These are phyloP conservation scores for Pardalotus punctatus DNA, from an alignment of 2,113 vertebrate genomes.

Conservation along the genomic window DNA sequence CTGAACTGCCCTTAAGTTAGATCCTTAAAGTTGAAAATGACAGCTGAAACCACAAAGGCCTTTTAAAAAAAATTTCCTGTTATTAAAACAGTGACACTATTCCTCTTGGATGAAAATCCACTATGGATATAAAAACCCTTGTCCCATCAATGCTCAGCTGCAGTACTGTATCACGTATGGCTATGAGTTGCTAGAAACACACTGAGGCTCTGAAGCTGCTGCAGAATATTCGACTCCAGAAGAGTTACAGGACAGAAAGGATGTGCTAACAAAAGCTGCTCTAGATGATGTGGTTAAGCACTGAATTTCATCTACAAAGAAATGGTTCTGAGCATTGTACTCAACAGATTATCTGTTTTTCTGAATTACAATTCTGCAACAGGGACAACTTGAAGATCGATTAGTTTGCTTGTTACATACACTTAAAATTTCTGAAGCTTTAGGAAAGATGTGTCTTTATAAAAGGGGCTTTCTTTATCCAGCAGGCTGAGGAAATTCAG, in stretches of 20 bases:
- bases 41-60: not conserved
- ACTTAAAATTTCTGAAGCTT: not conserved
- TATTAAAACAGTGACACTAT: not conserved
- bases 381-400: not conserved
- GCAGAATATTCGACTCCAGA: not conserved
- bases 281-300: not conserved
- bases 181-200: not conserved
- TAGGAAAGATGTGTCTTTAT: not conserved
- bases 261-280: not conserved
- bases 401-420: not conserved
- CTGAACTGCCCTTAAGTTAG: not conserved
- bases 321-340: not conserved
- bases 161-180: not conserved
- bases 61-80: not conserved
- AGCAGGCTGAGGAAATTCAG: not conserved
- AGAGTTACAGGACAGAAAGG: not conserved
- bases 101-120: not conserved
- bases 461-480: not conserved
- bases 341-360: not conserved
- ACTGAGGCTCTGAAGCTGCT: not conserved
- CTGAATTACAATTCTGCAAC: not conserved
- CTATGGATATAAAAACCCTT: not conserved
- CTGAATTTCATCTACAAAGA: not conserved
- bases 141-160: not conserved
- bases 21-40: not conserved